Evolutionary conservation across 2,888 invertebrate species (phyloP).

Genomic region (Trichacis sp.): DNA sequence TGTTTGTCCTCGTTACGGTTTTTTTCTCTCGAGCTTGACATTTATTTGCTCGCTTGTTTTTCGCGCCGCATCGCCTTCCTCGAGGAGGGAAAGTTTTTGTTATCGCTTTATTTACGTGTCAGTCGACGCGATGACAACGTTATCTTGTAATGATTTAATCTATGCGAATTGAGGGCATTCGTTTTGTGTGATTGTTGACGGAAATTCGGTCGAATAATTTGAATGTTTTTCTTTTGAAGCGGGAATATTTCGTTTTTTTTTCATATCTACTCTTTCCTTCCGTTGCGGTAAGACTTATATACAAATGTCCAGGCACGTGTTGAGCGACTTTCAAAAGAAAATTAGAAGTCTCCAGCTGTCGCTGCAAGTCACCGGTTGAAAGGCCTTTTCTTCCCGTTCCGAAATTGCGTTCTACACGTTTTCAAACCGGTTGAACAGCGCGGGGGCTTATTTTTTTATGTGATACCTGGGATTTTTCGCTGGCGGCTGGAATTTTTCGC

Average conservation of each 20-base stretch:
- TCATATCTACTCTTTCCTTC: slow-evolving; percentile 18
- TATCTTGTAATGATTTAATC: too few species aligned
- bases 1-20: slow-evolving; percentile 9
- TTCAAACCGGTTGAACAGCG: slow-evolving; percentile 24
- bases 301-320: slow-evolving; percentile 42
- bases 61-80: neutral
- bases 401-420: slow-evolving; percentile 30
- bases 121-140: too few species aligned
- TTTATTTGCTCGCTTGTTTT: neutral
- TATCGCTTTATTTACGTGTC: too few species aligned
- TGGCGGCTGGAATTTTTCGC: too few species aligned
- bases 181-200: too few species aligned
- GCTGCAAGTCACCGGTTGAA: slow-evolving; percentile 31
- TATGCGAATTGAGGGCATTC: too few species aligned
- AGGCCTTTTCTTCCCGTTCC: slow-evolving; percentile 37
- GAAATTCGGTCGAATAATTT: too few species aligned
- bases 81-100: too few species aligned
- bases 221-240: slow-evolving; percentile 9
- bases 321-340: slow-evolving; percentile 39
- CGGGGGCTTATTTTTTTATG: neutral
- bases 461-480: too few species aligned
- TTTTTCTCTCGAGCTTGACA: slow-evolving; percentile 5
- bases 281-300: slow-evolving; percentile 16
- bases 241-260: too few species aligned
- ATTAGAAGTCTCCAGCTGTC: slow-evolving; percentile 43